Base-by-base conservation (phyloP, 1,140 invertebrate genomes). In the Idris sp. region DNA sequence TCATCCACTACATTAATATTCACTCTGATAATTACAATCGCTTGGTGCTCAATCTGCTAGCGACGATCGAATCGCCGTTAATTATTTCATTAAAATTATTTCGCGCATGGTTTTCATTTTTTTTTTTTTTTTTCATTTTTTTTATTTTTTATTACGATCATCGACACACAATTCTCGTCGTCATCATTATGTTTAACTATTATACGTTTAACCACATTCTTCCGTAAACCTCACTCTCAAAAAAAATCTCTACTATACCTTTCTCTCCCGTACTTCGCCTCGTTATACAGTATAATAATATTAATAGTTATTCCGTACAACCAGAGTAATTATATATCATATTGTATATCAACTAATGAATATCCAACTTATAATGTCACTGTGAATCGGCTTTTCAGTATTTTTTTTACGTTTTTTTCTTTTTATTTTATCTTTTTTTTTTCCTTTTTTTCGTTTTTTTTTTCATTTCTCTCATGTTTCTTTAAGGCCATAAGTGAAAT, bases 401-500 rank as follows among this genome's bases (percentile, higher is more conserved):
- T 35, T 44, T 44, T 51, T 65, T 53, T 25, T 11, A 25, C n/a
- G n/a, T 44, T 44, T 28, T 48, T 49, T n/a, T 22, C 18, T 43
- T 14, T 35, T 8, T 3, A 4, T 56, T 35, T 61, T 61, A 7
- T 3, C 51, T 51, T 41, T 51, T 51, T 43, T 58, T 36, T 40
- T 38, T 61, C n/a, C 35, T 9, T 18, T 54, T 71, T 71, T 61
- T 71, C 9, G 30, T 30, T 30, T 48, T 54, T 69, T 71, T 71
- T 72, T 58, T 73, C 51, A 64, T 73, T 73, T 74, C 61, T 67
- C 54, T 74, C 71, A 67, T 79, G 74, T 79, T 76, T 81, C 67
- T 46, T 76, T 83, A 82, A 83, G 82, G 79, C 79, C 82, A 82
- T 82, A 82, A 82, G 79, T 83, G 81, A 82, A 81, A 78, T 83